phyloP scores from a whole-genome alignment of 1,140 invertebrate species.

The Branchinecta lindahli region DNA sequence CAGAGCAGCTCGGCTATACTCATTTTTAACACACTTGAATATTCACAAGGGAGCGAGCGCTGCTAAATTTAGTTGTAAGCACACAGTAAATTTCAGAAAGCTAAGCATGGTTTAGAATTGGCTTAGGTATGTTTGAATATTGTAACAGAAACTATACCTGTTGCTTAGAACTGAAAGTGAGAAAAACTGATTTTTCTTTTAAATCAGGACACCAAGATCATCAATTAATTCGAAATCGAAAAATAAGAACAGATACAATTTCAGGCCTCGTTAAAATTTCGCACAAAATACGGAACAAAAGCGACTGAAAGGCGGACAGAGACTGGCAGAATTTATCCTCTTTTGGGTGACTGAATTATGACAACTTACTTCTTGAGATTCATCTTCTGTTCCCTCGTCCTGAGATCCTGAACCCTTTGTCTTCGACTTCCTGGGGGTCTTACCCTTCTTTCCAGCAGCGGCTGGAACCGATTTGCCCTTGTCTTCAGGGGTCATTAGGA shows the following conservation, averaged over 20 bases:
- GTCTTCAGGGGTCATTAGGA: neutral
- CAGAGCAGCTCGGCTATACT: too few relatives aligned
- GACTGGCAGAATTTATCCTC: neutral
- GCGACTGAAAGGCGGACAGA: too few relatives aligned
- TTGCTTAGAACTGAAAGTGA: too few relatives aligned
- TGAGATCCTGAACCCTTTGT: neutral
- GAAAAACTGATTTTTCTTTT: too few relatives aligned
- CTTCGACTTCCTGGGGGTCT: neutral
- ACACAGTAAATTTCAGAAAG: too few relatives aligned
- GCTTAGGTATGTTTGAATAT: too few relatives aligned
- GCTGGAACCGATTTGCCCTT: neutral
- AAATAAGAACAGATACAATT: neutral
- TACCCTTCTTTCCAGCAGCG: neutral
- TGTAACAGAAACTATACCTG: too few relatives aligned
- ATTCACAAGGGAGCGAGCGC: too few relatives aligned
- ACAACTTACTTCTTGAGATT: neutral
- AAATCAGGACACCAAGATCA: neutral
- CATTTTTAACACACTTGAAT: too few relatives aligned
- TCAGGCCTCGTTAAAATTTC: neutral
- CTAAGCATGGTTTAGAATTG: too few relatives aligned
- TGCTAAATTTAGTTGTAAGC: too few relatives aligned
- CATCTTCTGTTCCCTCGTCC: neutral
- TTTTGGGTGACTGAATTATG: neutral
- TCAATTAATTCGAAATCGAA: neutral
- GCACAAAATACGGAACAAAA: neutral